A percentile compares a stretch with the other conserved stretches of the same genome.
phyloP scores from a whole-genome alignment of 2,113 vertebrate genomes.

The Macroglossus sobrinus region DNA sequence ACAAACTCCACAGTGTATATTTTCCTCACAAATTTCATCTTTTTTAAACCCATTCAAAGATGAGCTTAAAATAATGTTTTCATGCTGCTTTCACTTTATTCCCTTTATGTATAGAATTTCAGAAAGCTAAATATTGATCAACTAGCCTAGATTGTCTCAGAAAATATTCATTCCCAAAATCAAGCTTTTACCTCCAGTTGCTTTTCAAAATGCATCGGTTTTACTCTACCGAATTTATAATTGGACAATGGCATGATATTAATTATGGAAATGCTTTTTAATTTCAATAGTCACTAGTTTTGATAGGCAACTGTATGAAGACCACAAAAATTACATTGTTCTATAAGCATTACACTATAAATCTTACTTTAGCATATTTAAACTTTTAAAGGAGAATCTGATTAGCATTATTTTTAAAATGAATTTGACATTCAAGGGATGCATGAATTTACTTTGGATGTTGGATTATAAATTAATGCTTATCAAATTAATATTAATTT shows the following conservation, averaged over 20 bases:
- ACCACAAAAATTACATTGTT: slow-evolving; percentile 70
- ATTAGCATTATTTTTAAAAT: slow-evolving; percentile 45
- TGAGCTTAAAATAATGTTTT: neutral
- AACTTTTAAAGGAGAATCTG: slow-evolving; percentile 51
- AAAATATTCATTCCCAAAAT: slow-evolving; percentile 33
- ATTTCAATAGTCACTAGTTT: slow-evolving; percentile 77
- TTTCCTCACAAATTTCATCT: neutral
- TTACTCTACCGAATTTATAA: slow-evolving; percentile 78
- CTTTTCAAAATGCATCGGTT: slow-evolving; percentile 63
- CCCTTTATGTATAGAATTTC: neutral
- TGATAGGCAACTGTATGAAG: slow-evolving; percentile 75
- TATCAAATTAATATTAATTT: slow-evolving; percentile 54
- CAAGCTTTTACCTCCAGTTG: slow-evolving; percentile 43
- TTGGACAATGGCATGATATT: slow-evolving; percentile 78
- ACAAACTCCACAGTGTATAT: neutral
- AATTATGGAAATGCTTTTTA: slow-evolving; percentile 80
- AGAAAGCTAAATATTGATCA: slow-evolving; percentile 32
- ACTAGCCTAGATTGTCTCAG: slow-evolving; percentile 10
- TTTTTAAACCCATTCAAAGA: slow-evolving; percentile 23
- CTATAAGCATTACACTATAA: slow-evolving; percentile 28
- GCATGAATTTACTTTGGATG: slow-evolving; percentile 50
- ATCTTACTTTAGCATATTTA: slow-evolving; percentile 48
- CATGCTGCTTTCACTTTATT: neutral
- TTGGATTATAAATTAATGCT: slow-evolving; percentile 48
- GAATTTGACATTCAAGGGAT: slow-evolving; percentile 53